Conservation (phyloP, 2,888 invertebrate species). For the Drosophila affinis region DNA sequence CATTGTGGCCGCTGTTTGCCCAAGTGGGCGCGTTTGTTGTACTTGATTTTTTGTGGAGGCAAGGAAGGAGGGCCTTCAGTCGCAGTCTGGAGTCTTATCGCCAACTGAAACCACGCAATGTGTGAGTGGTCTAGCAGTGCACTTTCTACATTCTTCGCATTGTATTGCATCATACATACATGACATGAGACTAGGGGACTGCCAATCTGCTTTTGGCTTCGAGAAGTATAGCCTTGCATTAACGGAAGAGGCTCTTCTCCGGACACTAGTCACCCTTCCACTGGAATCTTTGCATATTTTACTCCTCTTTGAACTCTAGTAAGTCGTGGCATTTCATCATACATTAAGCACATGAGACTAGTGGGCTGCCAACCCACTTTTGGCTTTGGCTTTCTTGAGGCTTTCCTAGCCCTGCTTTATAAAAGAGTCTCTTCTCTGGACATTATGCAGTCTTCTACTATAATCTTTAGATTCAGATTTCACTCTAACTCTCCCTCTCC, state of each 20-base stretch:
- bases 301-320: too few relatives aligned
- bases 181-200: neutral
- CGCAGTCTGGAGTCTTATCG: conserved; percentile 34
- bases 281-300: neutral
- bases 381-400: neutral
- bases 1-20: conserved; percentile 41
- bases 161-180: neutral
- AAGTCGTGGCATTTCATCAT: neutral
- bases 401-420: neutral
- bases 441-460: too few relatives aligned
- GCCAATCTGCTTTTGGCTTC: neutral
- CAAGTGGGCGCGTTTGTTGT: conserved; percentile 53
- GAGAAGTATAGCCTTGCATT: neutral
- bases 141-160: neutral
- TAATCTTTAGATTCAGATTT: neutral
- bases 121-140: conserved; percentile 28
- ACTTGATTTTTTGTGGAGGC: conserved; percentile 25
- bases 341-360: neutral
- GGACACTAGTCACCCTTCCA: too few relatives aligned
- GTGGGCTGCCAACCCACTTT: neutral
- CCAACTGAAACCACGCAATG: conserved; percentile 39
- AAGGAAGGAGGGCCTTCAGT: neutral
- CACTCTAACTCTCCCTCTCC: neutral
- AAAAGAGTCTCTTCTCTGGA: neutral
- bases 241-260: neutral